A percentile compares a stretch with the other conserved stretches of the same genome.
Evolutionary conservation across 2,888 invertebrate species (phyloP).

Genomic region (Tenthredo livida): DNA sequence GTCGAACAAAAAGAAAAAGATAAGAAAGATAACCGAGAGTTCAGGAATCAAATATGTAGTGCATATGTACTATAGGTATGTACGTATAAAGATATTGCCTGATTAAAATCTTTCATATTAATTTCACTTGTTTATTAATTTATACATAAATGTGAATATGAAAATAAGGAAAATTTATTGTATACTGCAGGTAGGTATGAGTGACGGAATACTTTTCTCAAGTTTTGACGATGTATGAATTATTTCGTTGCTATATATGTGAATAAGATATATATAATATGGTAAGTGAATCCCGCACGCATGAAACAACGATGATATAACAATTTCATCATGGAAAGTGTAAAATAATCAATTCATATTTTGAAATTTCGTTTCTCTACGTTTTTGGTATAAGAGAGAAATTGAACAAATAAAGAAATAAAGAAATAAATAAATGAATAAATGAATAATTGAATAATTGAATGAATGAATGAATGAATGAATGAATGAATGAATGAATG

Average conservation of each 20-base stretch:
- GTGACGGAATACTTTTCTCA: background rate
- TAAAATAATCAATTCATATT: background rate
- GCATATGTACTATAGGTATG: too few relatives aligned
- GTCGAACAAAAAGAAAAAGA: background rate
- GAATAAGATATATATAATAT: background rate
- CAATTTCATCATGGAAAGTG: background rate
- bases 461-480: background rate
- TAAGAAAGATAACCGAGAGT: background rate
- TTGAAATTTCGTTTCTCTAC: background rate
- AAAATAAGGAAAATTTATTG: background rate
- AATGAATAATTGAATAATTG: background rate
- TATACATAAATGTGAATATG: background rate
- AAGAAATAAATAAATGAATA: background rate
- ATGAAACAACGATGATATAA: background rate
- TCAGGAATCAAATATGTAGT: background rate
- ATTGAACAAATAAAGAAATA: background rate
- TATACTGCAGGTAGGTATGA: background rate
- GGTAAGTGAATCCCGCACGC: background rate
- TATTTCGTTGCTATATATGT: background rate
- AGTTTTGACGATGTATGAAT: background rate
- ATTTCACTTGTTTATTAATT: background rate
- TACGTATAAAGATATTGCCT: background rate
- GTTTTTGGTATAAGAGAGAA: background rate
- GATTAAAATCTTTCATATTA: background rate
- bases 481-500: background rate